These are phyloP conservation scores for Brachionus koreanus DNA, from an alignment of 1,140 invertebrate genomes.

Conservation along the genomic window DNA sequence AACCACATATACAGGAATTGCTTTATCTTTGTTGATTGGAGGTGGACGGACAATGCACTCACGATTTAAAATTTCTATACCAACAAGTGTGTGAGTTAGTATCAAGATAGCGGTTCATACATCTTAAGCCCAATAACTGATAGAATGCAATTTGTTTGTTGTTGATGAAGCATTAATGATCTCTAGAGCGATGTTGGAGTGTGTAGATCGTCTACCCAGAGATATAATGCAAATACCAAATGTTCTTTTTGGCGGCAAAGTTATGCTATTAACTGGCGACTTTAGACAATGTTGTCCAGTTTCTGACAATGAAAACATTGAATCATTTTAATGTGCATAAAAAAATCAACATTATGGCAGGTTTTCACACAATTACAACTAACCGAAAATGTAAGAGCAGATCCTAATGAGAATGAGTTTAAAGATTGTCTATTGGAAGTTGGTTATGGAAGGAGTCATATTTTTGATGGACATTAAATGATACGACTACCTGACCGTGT, in stretches of 20 bases:
- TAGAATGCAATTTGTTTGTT: constrained; percentile 47
- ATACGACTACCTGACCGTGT: too few species aligned
- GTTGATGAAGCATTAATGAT: constrained; percentile 50
- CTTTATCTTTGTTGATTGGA: constrained; percentile 58
- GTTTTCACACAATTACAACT: background rate
- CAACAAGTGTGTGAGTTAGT: constrained; percentile 48
- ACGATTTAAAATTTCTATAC: constrained; percentile 59
- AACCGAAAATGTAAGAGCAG: constrained; percentile 31
- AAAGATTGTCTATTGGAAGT: too few species aligned
- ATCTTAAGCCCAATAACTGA: constrained; percentile 30
- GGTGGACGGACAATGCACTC: constrained; percentile 61
- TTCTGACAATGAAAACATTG: constrained; percentile 11
- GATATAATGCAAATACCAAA: constrained; percentile 46
- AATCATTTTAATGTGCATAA: background rate
- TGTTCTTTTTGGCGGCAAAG: background rate
- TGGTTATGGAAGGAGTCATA: too few species aligned
- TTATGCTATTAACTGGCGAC: constrained; percentile 44
- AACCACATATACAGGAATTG: constrained; percentile 61
- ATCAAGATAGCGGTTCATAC: constrained; percentile 54
- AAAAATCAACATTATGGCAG: background rate
- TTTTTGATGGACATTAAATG: too few species aligned
- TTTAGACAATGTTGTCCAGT: constrained; percentile 46
- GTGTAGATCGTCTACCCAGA: constrained; percentile 46
- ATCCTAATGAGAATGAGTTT: background rate
- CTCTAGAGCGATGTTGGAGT: constrained; percentile 45